A percentile compares a stretch with the other conserved stretches of the same genome.
Evolutionary conservation across 2,113 vertebrate species (phyloP).

Genomic region (Rhegmatorhina hoffmannsi): DNA sequence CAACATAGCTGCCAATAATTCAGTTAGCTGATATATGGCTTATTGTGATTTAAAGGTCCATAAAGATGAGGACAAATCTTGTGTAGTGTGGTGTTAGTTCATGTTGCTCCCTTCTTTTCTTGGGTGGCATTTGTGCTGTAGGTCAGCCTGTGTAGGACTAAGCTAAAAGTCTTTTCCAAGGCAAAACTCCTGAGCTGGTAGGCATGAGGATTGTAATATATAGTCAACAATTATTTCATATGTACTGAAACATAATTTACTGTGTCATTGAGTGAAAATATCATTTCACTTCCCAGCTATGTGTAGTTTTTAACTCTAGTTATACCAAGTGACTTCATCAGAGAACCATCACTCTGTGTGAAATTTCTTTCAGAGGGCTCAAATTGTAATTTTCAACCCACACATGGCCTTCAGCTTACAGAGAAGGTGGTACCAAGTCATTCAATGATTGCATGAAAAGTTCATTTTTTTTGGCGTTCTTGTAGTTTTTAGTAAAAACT

Average conservation of each 20-base stretch:
- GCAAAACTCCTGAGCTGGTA: neutral
- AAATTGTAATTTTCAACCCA: neutral
- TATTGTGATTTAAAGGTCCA: neutral
- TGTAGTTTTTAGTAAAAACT: neutral
- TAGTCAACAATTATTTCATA: neutral
- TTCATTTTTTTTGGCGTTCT: neutral
- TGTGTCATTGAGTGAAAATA: neutral
- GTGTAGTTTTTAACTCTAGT: neutral
- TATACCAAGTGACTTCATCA: neutral
- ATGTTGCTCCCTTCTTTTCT: neutral
- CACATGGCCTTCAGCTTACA: neutral
- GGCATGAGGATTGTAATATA: neutral
- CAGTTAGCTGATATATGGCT: neutral
- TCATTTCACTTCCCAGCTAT: neutral
- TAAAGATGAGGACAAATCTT: neutral
- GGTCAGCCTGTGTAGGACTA: neutral
- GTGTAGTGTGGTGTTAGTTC: neutral
- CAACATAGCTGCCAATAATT: neutral
- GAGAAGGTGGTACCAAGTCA: neutral
- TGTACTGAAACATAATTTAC: neutral
- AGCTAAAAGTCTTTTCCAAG: neutral
- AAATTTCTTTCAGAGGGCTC: slow-evolving; percentile 10
- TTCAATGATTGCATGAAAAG: neutral
- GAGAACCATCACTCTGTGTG: neutral
- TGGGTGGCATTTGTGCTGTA: neutral